A percentile compares a stretch with the other conserved stretches of the same genome.
Evolutionary conservation across 2,113 vertebrate species (phyloP).

Genomic region (Mandrillus leucophaeus): DNA sequence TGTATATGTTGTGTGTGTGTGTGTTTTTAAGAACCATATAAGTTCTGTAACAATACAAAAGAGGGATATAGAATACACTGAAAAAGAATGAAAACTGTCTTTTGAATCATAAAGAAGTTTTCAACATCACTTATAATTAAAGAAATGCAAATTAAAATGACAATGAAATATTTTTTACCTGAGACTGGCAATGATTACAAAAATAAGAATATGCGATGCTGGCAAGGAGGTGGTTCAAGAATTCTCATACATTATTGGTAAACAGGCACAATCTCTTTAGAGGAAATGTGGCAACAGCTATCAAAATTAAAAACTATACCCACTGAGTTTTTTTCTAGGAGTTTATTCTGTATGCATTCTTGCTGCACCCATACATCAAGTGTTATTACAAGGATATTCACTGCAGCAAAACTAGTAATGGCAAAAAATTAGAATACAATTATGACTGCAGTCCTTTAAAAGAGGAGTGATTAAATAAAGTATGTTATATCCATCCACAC

Average conservation of each 20-base stretch:
- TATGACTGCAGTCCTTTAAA: background rate
- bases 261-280: background rate
- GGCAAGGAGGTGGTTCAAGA: background rate
- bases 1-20: background rate
- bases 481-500: background rate
- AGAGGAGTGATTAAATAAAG: background rate
- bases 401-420: background rate
- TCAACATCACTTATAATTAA: background rate
- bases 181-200: background rate
- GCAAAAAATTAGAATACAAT: background rate
- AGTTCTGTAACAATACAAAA: background rate
- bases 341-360: background rate
- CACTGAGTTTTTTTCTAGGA: background rate
- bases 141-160: conserved; percentile 31
- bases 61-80: background rate
- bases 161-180: background rate
- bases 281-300: background rate
- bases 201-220: background rate
- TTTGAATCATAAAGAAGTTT: background rate
- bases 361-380: background rate
- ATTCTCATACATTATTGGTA: background rate
- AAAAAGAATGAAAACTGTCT: background rate
- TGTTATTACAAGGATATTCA: background rate
- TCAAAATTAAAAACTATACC: background rate
- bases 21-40: background rate